phyloP scores from a whole-genome alignment of 2,797 vertebrate genomes.

The Hafferia zeledoni region DNA sequence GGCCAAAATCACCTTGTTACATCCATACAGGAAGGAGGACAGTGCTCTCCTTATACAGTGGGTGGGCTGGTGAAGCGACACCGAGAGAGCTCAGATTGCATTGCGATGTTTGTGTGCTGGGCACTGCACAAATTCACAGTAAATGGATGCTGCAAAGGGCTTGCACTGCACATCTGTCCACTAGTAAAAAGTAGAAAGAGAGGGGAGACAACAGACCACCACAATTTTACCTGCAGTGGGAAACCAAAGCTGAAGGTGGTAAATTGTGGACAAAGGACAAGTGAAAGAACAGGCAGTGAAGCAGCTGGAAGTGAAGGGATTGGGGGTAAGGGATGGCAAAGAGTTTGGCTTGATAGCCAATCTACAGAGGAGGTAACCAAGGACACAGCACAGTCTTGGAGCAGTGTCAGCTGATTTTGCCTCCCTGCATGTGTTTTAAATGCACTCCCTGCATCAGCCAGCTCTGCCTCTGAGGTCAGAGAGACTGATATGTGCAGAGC shows the following conservation, averaged over 20 bases:
- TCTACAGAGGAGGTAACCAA: neutral
- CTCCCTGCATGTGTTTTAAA: neutral
- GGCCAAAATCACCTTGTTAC: neutral
- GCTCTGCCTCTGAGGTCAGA: neutral
- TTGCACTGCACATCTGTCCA: neutral
- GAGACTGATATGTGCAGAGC: neutral
- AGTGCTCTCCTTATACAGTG: neutral
- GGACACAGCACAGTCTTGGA: neutral
- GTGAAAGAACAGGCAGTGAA: neutral
- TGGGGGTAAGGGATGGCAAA: neutral
- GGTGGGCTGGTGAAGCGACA: neutral
- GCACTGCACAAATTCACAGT: neutral
- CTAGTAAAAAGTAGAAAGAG: neutral
- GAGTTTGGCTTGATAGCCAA: neutral
- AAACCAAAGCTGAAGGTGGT: neutral
- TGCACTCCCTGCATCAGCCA: neutral
- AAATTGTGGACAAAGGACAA: neutral
- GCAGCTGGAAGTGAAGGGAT: neutral
- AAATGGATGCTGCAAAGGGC: neutral
- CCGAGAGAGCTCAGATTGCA: neutral
- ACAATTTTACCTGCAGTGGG: neutral
- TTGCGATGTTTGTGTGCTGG: fast-evolving
- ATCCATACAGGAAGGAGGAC: neutral
- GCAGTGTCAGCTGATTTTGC: neutral
- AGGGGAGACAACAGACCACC: neutral